Base-by-base conservation (phyloP, 2,113 vertebrate species). In the Muntiacus muntjak region DNA sequence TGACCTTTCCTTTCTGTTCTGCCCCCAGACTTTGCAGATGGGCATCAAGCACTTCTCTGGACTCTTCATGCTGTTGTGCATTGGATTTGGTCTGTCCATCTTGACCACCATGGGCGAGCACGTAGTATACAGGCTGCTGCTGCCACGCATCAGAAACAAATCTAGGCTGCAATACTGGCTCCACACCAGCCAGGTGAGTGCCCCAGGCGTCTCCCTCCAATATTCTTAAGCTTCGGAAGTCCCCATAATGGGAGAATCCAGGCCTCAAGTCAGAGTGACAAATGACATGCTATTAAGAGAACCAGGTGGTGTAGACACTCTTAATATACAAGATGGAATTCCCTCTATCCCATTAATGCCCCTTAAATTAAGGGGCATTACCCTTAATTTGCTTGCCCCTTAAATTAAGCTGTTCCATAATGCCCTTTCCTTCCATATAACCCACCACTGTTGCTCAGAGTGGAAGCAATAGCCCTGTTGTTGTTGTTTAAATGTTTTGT, bases 21-120 rank as follows among this genome's bases (percentile, higher is more conserved):
- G 94, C 87, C 95, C 95, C 86, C 98, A 99, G 99, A 99, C 99
- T 1, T 98, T 99, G 96, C 99, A 99, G 98, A 99, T 99, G 99
- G 99, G 99, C 23, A 99, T 99, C 97, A 99, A 99, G 95, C 99
- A 99, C 97, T 99, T 99, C 98, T 99, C 99, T 16, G 99, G 99
- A 52, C 99, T 99, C 92, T 99, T 99, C 62, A 99, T 99, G 98
- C 99, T 99, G 99, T 97, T 99, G 92, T 99, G 99, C 90, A 90
- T 99, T 64, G 99, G 99, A 21, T 99, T 99, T 85, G 99, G 99
- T 52, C 98, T 99, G 98, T 99, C 99, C 94, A 99, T 99, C 71
- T 98, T 99, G 97, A 99, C 99, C 82, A 99, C 99, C 10, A 98
- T 99, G 57, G 99, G 99, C 12, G 99, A 99, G 97, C 99, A 99